These are phyloP conservation scores for Mico argentatus DNA, from an alignment of 2,797 vertebrate species.

Conservation along the genomic window DNA sequence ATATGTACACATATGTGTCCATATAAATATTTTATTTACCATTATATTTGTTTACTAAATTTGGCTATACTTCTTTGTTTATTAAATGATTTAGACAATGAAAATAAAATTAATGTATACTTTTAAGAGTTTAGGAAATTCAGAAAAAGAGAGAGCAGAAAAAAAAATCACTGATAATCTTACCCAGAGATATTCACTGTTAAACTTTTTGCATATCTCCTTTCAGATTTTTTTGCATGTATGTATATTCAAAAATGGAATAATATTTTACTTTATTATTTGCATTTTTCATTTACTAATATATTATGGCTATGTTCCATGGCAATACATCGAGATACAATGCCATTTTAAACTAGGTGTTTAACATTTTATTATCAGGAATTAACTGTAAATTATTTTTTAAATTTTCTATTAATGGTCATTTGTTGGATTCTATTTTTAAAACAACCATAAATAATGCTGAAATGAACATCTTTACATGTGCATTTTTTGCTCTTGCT, in stretches of 20 bases:
- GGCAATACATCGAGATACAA: neutral
- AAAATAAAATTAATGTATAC: neutral
- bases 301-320: neutral
- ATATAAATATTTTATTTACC: neutral
- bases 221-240: neutral
- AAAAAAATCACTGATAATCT: conserved; percentile 23
- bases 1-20: neutral
- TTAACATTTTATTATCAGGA: neutral
- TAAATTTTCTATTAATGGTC: neutral
- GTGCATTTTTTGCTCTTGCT: neutral
- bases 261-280: neutral
- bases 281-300: neutral
- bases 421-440: conserved; percentile 27
- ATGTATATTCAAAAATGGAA: neutral
- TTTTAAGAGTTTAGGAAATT: conserved; percentile 23
- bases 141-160: conserved; percentile 19
- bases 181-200: neutral
- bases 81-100: neutral
- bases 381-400: neutral
- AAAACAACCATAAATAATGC: neutral
- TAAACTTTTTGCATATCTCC: neutral
- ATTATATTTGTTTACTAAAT: neutral
- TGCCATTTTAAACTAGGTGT: neutral
- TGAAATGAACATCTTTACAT: neutral
- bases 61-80: neutral